phyloP scores from a whole-genome alignment of 2,888 invertebrate species.

The Apodemia zela region DNA sequence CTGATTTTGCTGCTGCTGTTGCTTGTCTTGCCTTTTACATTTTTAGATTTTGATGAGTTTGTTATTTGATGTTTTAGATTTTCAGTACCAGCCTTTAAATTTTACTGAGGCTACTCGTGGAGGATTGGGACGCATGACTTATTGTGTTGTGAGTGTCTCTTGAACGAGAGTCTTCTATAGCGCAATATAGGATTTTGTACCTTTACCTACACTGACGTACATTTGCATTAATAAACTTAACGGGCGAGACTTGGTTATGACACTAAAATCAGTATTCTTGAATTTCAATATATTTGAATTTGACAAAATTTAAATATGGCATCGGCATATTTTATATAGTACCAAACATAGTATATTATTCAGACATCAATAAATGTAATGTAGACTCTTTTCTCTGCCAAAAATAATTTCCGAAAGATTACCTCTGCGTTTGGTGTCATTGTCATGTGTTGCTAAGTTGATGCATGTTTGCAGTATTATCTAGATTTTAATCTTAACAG shows the following conservation, averaged over 20 bases:
- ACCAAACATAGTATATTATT: too few relatives aligned
- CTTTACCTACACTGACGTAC: neutral
- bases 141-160: neutral
- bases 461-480: constrained; percentile 72
- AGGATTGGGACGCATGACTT: neutral
- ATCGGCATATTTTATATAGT: neutral
- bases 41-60: neutral
- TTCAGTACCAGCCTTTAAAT: neutral
- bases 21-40: neutral
- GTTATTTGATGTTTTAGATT: neutral
- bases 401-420: too few relatives aligned
- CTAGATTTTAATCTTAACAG: constrained; percentile 46
- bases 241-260: neutral
- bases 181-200: neutral
- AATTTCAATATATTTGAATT: neutral
- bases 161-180: neutral
- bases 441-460: constrained; percentile 39
- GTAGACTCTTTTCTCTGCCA: too few relatives aligned
- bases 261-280: neutral
- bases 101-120: neutral
- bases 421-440: neutral
- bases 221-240: neutral
- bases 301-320: neutral
- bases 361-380: too few relatives aligned
- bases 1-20: neutral